A percentile compares a stretch with the other conserved stretches of the same genome.
Evolutionary conservation across 1,140 invertebrate genomes (phyloP).

Genomic region (Dreissena rostriformis): DNA sequence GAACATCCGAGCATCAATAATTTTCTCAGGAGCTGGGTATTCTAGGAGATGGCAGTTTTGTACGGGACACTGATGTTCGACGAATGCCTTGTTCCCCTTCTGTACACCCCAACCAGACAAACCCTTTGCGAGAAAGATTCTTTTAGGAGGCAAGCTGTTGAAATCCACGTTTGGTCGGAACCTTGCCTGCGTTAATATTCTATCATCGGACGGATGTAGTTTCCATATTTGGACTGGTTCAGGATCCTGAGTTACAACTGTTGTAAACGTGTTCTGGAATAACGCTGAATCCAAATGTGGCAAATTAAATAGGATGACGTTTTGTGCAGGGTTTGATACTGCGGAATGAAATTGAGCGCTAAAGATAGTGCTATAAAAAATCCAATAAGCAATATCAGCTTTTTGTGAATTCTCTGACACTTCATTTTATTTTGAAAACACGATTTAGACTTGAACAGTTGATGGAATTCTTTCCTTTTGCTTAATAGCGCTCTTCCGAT

Average conservation of each 20-base stretch:
- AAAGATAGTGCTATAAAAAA: conserved; percentile 29
- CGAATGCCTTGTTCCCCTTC: conserved; percentile 15
- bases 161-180: conserved; percentile 39
- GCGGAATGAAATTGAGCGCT: conserved; percentile 21
- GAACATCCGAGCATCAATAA: conserved; percentile 38
- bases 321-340: background rate
- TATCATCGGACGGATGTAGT: conserved; percentile 6
- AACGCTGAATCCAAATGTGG: background rate
- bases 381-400: conserved; percentile 42
- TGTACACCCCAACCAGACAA: conserved; percentile 29
- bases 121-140: conserved; percentile 19
- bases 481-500: too few relatives aligned
- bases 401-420: conserved; percentile 14
- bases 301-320: background rate
- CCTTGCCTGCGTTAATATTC: conserved; percentile 22
- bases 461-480: too few relatives aligned
- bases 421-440: background rate
- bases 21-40: background rate
- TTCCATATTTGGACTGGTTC: conserved; percentile 13
- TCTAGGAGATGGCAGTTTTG: conserved; percentile 33
- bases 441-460: too few relatives aligned
- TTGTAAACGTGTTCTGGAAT: background rate
- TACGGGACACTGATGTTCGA: conserved; percentile 37
- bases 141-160: conserved; percentile 11
- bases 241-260: background rate